Conservation (phyloP, 2,888 invertebrate genomes). For the Crossocerus cetratus region DNA sequence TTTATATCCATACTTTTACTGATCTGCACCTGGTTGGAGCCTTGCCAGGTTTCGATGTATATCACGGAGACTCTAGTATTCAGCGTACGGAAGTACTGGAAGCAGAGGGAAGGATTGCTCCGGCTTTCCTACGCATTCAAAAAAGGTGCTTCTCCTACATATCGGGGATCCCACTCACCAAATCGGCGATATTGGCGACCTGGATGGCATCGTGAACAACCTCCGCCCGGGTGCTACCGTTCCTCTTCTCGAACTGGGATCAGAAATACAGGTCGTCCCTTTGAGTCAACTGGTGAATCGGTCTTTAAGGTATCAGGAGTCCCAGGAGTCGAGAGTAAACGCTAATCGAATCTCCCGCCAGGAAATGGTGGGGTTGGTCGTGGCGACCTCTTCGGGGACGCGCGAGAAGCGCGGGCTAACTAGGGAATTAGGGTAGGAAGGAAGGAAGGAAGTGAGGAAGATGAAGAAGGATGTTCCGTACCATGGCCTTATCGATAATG, state of each 20-base stretch:
- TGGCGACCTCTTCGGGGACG: too few relatives aligned
- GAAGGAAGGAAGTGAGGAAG: neutral
- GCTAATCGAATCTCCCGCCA: too few relatives aligned
- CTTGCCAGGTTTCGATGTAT: constrained; percentile 98
- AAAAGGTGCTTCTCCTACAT: too few relatives aligned
- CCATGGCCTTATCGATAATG: constrained; percentile 97
- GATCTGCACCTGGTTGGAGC: constrained; percentile 90
- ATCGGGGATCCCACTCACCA: constrained; percentile 82
- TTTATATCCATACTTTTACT: constrained; percentile 92
- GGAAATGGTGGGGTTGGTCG: too few relatives aligned
- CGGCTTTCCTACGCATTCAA: neutral
- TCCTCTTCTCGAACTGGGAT: constrained; percentile 88
- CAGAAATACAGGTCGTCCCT: neutral
- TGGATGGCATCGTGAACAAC: constrained; percentile 97
- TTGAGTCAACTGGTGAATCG: too few relatives aligned
- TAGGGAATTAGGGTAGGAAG: neutral
- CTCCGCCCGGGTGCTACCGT: constrained; percentile 91
- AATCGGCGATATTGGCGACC: constrained; percentile 97
- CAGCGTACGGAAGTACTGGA: constrained; percentile 94
- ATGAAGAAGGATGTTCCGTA: constrained; percentile 68
- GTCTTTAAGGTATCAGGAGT: too few relatives aligned
- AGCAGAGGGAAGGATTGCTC: constrained; percentile 28
- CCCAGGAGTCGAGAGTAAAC: too few relatives aligned
- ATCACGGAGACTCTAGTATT: constrained; percentile 96
- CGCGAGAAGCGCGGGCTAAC: too few relatives aligned